These are phyloP conservation scores for Parauchenoglanis ngamensis DNA, from an alignment of 2,797 vertebrate genomes.

Conservation along the genomic window DNA sequence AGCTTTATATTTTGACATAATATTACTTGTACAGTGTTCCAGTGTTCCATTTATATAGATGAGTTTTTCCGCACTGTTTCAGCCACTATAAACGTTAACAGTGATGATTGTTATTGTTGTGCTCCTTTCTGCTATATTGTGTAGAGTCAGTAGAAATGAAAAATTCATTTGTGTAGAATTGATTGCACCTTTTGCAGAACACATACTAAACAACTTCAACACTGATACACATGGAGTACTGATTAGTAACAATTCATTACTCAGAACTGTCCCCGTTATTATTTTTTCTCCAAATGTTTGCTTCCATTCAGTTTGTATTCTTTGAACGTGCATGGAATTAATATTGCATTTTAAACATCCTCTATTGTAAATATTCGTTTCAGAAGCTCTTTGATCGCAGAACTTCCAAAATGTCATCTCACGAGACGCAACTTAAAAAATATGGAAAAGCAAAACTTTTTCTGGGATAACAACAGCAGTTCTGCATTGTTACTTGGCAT, in stretches of 20 bases:
- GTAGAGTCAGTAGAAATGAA: neutral
- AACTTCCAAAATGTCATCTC: neutral
- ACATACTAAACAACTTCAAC: neutral
- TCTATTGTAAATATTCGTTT: neutral
- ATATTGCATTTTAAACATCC: neutral
- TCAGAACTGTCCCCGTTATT: neutral
- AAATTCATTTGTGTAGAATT: neutral
- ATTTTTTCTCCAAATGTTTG: neutral
- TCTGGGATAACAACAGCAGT: neutral
- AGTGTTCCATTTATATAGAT: neutral
- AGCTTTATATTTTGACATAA: neutral
- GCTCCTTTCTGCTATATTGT: neutral
- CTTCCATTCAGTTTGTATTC: neutral
- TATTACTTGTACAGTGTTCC: neutral
- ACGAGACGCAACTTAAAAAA: neutral
- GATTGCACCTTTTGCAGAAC: neutral
- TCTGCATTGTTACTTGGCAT: neutral
- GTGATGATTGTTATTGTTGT: neutral
- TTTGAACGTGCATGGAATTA: neutral
- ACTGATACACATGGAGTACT: neutral
- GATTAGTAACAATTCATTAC: neutral
- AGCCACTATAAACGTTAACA: neutral
- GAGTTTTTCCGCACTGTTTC: neutral
- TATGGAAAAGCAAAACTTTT: neutral
- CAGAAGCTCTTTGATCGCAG: constrained; percentile 1